These are phyloP conservation scores for Paedocypris micromegethes DNA, from an alignment of 2,797 vertebrate genomes.

Conservation along the genomic window DNA sequence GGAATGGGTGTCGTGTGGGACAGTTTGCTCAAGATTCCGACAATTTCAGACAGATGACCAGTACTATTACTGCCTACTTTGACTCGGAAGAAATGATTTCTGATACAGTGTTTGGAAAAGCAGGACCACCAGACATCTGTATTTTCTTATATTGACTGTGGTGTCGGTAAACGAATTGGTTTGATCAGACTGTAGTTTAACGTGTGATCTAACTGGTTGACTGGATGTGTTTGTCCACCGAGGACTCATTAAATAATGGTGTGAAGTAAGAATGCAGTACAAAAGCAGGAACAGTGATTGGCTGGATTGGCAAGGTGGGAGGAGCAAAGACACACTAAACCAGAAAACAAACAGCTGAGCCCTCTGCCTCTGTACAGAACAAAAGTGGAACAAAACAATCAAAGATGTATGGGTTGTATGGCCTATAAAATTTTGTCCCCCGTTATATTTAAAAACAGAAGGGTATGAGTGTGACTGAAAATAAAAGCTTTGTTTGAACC, in stretches of 20 bases:
- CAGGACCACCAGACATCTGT: too few species aligned
- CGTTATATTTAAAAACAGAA: constrained; percentile 36
- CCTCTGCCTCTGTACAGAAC: constrained; percentile 42
- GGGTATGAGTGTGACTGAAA: constrained; percentile 26
- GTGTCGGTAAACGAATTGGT: too few species aligned
- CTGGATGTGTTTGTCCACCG: too few species aligned
- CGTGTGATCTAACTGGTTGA: too few species aligned
- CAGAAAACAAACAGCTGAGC: constrained; percentile 30
- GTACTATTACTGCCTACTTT: too few species aligned
- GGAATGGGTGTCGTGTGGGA: constrained; percentile 38
- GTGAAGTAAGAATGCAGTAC: background rate
- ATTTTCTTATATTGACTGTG: too few species aligned
- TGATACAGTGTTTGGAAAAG: too few species aligned
- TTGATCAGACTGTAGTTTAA: too few species aligned
- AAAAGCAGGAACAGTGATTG: background rate
- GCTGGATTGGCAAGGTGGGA: background rate
- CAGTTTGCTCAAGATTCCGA: constrained; percentile 33
- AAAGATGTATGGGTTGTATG: constrained; percentile 9
- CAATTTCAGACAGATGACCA: constrained; percentile 31
- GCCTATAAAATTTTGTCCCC: constrained; percentile 41
- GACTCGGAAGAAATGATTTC: too few species aligned
- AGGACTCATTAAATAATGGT: too few species aligned
- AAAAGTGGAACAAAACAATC: background rate
- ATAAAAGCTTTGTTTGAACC: constrained; percentile 27
- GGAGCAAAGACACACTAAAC: background rate